These are phyloP conservation scores for Brevimyrus niger DNA, from an alignment of 2,113 vertebrate species.

Conservation along the genomic window DNA sequence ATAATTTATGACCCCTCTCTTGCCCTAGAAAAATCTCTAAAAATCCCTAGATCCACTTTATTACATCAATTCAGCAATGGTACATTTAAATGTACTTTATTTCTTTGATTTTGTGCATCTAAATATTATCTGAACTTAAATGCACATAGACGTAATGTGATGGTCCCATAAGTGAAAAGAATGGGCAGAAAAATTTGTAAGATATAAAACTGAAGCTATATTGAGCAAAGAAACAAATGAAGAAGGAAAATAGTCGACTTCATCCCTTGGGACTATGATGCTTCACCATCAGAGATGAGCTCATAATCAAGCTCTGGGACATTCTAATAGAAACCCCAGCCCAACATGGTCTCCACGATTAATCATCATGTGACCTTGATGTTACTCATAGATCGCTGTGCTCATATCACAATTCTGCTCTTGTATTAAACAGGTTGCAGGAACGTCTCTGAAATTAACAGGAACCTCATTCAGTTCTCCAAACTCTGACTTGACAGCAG, in stretches of 20 bases:
- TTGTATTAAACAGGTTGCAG: slow-evolving; percentile 60
- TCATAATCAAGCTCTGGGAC: not conserved
- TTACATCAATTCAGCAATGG: not conserved
- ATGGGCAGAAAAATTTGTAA: not conserved
- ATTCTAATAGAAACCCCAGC: not conserved
- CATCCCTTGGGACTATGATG: not conserved
- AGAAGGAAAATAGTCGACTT: not conserved
- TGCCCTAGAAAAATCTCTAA: not conserved
- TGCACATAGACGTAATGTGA: not conserved
- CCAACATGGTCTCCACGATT: not conserved
- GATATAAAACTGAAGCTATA: not conserved
- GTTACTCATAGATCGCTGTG: not conserved
- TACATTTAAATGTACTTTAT: not conserved
- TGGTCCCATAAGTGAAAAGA: not conserved
- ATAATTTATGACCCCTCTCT: not conserved
- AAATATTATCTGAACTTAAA: not conserved
- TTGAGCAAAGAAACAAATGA: not conserved
- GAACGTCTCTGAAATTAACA: slow-evolving; percentile 70
- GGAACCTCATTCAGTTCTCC: slow-evolving; percentile 66
- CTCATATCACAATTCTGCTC: not conserved
- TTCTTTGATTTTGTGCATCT: not conserved
- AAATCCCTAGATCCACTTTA: not conserved
- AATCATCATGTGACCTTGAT: not conserved
- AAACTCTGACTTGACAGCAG: slow-evolving; percentile 51
- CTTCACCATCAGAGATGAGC: not conserved